phyloP scores from a whole-genome alignment of 2,113 vertebrate species.

The Furnarius figulus region DNA sequence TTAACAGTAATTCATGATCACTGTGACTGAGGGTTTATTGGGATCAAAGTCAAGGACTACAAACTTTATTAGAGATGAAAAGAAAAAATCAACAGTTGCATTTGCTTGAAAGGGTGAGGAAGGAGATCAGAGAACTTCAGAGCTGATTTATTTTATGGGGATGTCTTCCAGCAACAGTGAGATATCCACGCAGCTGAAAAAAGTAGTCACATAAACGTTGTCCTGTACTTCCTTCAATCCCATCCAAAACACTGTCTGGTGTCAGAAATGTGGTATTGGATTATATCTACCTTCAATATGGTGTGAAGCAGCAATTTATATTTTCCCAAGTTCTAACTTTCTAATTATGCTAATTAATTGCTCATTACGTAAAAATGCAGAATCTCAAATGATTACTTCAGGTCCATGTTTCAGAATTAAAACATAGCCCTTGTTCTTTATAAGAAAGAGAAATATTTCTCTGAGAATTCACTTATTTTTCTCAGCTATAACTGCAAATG shows the following conservation, averaged over 20 bases:
- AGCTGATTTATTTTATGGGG: background rate
- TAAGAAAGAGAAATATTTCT: background rate
- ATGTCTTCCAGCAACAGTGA: background rate
- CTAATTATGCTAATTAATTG: background rate
- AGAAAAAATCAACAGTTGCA: background rate
- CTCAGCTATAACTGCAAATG: background rate
- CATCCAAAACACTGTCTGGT: background rate
- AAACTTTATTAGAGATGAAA: background rate
- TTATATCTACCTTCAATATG: background rate
- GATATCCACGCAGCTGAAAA: background rate
- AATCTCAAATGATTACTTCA: background rate
- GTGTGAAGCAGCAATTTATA: background rate
- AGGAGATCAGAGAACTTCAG: background rate
- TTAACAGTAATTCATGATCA: background rate
- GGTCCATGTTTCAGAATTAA: background rate
- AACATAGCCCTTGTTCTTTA: rapidly evolving
- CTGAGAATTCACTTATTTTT: background rate
- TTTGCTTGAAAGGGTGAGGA: background rate
- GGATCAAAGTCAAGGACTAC: background rate
- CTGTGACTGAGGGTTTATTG: background rate
- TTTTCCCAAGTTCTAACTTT: background rate
- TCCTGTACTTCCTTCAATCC: background rate
- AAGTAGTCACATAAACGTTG: background rate
- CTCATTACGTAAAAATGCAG: background rate
- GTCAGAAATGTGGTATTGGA: background rate